phyloP scores from a whole-genome alignment of 2,888 invertebrate genomes.

The Clostera curtula region DNA sequence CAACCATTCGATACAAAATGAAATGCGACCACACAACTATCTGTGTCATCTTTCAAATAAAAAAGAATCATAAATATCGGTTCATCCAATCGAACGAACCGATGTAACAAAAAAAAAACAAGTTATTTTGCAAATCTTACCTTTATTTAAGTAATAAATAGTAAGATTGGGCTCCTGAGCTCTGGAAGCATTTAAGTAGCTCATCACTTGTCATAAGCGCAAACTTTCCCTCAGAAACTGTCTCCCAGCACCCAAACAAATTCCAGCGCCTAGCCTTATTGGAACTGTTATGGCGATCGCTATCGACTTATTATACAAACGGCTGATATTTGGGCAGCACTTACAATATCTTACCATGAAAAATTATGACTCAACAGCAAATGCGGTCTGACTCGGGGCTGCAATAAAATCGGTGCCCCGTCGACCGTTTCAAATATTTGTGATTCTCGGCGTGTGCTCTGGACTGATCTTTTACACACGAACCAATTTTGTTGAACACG shows the following conservation, averaged over 20 bases:
- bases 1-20: too few relatives aligned
- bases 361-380: slow-evolving; percentile 49
- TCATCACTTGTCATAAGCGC: too few relatives aligned
- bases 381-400: slow-evolving; percentile 49
- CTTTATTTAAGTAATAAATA: too few relatives aligned
- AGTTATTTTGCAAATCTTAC: too few relatives aligned
- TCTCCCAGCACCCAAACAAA: slow-evolving; percentile 37
- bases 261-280: slow-evolving; percentile 38
- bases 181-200: slow-evolving; percentile 22
- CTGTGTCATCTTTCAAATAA: too few relatives aligned
- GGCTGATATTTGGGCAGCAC: slow-evolving; percentile 51
- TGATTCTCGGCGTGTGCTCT: slow-evolving; percentile 31
- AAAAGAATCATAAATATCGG: too few relatives aligned
- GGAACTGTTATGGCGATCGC: slow-evolving; percentile 47
- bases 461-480: slow-evolving; percentile 34
- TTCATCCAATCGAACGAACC: too few relatives aligned
- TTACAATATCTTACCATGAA: slow-evolving; percentile 58
- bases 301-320: slow-evolving; percentile 69
- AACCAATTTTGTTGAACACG: slow-evolving; percentile 34
- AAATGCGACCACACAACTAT: too few relatives aligned
- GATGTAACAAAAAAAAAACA: too few relatives aligned
- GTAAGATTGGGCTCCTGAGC: slow-evolving; percentile 17
- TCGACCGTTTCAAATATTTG: slow-evolving; percentile 39
- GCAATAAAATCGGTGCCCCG: slow-evolving; percentile 45
- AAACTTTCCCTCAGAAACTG: too few relatives aligned